Conservation (phyloP, 1,140 invertebrate genomes). For the Lordiphosa collinella region DNA sequence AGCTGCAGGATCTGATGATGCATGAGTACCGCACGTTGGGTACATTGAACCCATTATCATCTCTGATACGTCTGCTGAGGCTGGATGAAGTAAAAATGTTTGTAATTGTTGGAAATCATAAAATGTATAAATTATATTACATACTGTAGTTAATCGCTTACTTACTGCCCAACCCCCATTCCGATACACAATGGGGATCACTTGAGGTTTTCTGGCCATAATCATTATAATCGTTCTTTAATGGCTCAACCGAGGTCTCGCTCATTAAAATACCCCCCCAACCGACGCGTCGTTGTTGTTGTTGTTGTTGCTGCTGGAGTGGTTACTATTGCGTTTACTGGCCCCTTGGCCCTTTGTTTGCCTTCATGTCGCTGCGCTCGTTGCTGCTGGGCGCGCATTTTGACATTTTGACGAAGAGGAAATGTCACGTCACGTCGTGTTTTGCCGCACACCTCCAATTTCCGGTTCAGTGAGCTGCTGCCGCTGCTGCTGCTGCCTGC, state of each 20-base stretch:
- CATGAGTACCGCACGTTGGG: too few relatives aligned
- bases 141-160: too few relatives aligned
- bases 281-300: too few relatives aligned
- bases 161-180: background rate
- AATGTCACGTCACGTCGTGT: slow-evolving; percentile 80
- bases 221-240: background rate
- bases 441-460: slow-evolving; percentile 80
- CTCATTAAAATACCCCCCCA: background rate
- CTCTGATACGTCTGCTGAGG: too few relatives aligned
- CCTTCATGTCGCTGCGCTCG: slow-evolving; percentile 43
- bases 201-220: background rate
- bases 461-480: slow-evolving; percentile 76
- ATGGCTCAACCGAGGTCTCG: background rate
- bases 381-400: slow-evolving; percentile 57
- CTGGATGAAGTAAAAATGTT: too few relatives aligned
- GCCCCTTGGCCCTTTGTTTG: slow-evolving; percentile 44
- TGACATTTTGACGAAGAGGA: slow-evolving; percentile 80
- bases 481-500: slow-evolving; percentile 4
- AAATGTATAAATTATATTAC: too few relatives aligned
- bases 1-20: too few relatives aligned
- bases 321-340: slow-evolving; percentile 13
- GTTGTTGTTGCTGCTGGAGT: slow-evolving; percentile 16
- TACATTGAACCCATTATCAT: too few relatives aligned
- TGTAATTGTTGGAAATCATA: too few relatives aligned
- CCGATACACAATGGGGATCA: slow-evolving; percentile 13